Base-by-base conservation (phyloP, 2,888 invertebrate species). In the Hirtodrosophila histrioides region DNA sequence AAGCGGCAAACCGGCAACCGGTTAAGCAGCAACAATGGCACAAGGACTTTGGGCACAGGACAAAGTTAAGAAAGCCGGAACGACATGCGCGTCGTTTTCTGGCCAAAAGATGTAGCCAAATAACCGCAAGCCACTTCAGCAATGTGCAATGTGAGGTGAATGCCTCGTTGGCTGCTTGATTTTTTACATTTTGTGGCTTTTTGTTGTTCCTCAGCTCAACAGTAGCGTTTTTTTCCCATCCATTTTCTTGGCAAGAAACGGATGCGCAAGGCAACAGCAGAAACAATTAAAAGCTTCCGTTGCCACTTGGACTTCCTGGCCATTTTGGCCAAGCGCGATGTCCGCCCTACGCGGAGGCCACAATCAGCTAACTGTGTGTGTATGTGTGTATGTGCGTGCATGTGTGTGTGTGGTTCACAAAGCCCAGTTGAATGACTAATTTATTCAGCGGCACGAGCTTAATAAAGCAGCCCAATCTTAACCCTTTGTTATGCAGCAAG, bases 281-380 rank as follows among this genome's bases (percentile, higher is more conserved):
- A 84, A 84, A 84, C 84, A 84, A 84, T 84, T 84, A 84, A 84
- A 84, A 84, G 87, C 87, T 84, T 84, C 83, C 87, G 83, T 77
- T 87, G 83, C 75, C 83, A 84, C 83, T 84, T 84, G 79, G 67
- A 79, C 80, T 85, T 83, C 87, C 86, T 79, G 83, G 58, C 76
- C 85, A 76, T 70, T 80, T 75, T 78, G 70, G 66, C 70, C 80
- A 81, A 75, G 56, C 61, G 45, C 57, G 27, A 17, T 37, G 35
- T 48, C 36, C 43, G 55, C 44, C 51, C 48, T 48, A 58, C 60
- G 46, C 53, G 24, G 46, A 54, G 24, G 56, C 44, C 62, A 45
- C 63, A 60, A 58, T 66, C 75, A 58, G 41, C 35, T 43, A 45
- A 45, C 56, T 51, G 50, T 46, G 54, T 10, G 24, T 37, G 35